A percentile compares a stretch with the other conserved stretches of the same genome.
Conservation (phyloP, 2,888 invertebrate genomes). For the Acrobasis repandana region DNA sequence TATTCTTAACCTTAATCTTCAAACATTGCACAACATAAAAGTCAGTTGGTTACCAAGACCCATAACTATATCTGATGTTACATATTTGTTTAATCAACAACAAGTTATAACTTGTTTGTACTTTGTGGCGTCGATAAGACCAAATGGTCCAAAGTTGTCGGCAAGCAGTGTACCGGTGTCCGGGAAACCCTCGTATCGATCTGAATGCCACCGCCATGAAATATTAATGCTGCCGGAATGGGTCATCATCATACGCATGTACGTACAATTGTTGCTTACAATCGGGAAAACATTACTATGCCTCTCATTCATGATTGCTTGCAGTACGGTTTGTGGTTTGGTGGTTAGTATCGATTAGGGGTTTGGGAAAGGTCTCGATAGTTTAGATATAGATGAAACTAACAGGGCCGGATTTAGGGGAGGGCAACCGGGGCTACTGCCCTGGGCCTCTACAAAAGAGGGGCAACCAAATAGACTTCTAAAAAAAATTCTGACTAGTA, state of each 20-base stretch:
- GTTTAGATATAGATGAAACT: no score
- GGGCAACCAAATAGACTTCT: no score
- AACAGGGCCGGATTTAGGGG: no score
- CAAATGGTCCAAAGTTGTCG: background rate
- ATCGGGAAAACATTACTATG: background rate
- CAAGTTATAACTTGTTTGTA: background rate
- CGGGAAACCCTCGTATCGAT: conserved; percentile 30
- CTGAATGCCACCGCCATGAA: conserved; percentile 24
- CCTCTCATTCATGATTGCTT: background rate
- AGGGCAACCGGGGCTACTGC: no score
- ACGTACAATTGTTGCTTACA: conserved; percentile 17
- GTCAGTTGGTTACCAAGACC: no score
- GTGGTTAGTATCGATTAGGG: background rate
- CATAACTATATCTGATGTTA: no score
- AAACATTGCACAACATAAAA: no score
- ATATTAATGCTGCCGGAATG: conserved; percentile 26
- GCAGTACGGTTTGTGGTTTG: background rate
- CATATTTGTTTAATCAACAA: no score
- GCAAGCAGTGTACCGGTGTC: conserved; percentile 3
- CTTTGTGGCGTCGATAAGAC: background rate
- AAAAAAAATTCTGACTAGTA: no score
- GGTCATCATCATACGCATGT: conserved; percentile 21
- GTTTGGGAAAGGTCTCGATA: background rate
- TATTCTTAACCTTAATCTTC: no score
- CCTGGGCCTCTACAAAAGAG: no score